Base-by-base conservation (phyloP, 35 echinoderm and acorn worm species). In the Ptychodera flava region DNA sequence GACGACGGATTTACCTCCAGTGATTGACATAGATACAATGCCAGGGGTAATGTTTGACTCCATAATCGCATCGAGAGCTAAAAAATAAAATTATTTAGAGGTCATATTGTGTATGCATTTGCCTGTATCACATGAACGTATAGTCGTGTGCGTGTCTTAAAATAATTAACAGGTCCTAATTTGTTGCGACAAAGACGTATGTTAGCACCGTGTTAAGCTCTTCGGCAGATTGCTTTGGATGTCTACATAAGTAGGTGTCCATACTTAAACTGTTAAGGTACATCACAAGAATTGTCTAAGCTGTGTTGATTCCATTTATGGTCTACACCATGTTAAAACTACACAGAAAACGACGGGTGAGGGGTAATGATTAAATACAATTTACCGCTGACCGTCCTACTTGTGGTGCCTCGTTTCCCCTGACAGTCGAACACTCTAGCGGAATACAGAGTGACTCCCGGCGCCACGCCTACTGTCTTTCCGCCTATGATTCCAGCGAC, bases 21-120 rank as follows among this genome's bases (percentile, higher is more conserved):
- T 81, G 37, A 89, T 34, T 34, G 88, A 89, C 88, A 89, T 89
- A 0, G 88, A 75, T 36, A 77, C 88, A 29, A 89, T 27, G 35
- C 87, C 77, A 1, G 78, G 78, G 30, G 36, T 80, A 1, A 1
- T 16, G 15, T 52, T 32, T 0, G 82, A 64, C 16, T 31, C 14
- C 1, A 45, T 29, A n/a, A 89, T 52, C 35, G 32, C 75, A 78
- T 83, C 31, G 32, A 89, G 16, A n/a, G 22, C 88, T 89, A 36
- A 33, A n/a, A n/a, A 77, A 27, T 16, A 85, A 85, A 85, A 36
- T 15, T n/a, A n/a, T n/a, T n/a, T n/a, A n/a, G n/a, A n/a, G n/a
- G n/a, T n/a, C n/a, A n/a, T n/a, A n/a, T n/a, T n/a, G n/a, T n/a
- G n/a, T n/a, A n/a, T n/a, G n/a, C n/a, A n/a, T n/a, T n/a, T n/a